Evolutionary conservation across 2,888 invertebrate genomes (phyloP).

Genomic region (Caenorhabditis angaria): DNA sequence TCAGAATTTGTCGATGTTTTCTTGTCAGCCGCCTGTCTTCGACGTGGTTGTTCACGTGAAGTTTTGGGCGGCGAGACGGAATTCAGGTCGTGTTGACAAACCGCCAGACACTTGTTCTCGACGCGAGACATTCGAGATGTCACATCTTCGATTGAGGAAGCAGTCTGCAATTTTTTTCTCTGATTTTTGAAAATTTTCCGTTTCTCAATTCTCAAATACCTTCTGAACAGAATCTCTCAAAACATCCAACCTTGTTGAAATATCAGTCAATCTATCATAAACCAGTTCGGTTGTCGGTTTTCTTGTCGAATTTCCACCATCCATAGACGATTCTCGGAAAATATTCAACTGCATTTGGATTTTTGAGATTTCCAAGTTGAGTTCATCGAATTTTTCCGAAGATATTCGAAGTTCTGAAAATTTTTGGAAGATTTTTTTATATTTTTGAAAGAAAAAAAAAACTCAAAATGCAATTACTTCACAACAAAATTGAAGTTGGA

Average conservation of each 20-base stretch:
- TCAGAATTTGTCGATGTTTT: constrained; percentile 27
- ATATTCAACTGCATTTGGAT: constrained; percentile 33
- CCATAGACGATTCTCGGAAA: constrained; percentile 19
- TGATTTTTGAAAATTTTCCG: background rate
- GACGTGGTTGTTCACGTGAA: constrained; percentile 42
- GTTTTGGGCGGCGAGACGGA: constrained; percentile 12
- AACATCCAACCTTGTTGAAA: constrained; percentile 28
- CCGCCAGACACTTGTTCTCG: constrained; percentile 46
- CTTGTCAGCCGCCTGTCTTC: constrained; percentile 33
- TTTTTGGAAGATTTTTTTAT: background rate
- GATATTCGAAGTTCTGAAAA: constrained; percentile 19
- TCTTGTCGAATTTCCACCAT: constrained; percentile 6
- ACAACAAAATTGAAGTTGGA: too few species aligned
- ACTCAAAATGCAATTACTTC: too few species aligned
- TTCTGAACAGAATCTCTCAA: constrained; percentile 24
- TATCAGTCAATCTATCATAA: constrained; percentile 31
- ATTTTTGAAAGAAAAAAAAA: background rate
- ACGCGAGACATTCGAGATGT: constrained; percentile 44
- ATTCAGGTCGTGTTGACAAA: constrained; percentile 41
- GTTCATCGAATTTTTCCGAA: constrained; percentile 17
- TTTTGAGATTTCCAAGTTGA: constrained; percentile 22
- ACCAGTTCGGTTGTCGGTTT: constrained; percentile 34
- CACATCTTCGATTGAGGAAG: constrained; percentile 41
- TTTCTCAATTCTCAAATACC: constrained; percentile 3
- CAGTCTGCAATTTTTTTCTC: constrained; percentile 25